Evolutionary conservation across 2,888 invertebrate genomes (phyloP), one percentile per base, ranked within the genome.

Genomic region (Megamerina dolium): DNA sequence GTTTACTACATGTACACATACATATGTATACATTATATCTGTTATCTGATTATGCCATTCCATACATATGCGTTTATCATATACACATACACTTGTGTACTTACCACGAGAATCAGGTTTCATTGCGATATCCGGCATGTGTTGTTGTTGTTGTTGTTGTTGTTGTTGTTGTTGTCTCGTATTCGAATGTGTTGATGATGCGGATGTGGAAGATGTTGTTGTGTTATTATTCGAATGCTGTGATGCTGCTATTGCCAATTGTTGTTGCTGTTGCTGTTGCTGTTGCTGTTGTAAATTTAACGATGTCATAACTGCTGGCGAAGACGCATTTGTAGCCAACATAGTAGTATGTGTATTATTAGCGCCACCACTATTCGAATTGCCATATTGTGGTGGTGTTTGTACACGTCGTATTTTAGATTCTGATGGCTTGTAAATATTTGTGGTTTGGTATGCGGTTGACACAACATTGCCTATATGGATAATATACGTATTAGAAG

Each of bases 361-460:
- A 32, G 45, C 39, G 49, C 45, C 45, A 16, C 45, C 36, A 37
- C 46, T 40, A 26, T 10, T 47, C 45, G 14, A 50, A 45, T 19
- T 45, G 45, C 48, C 44, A 35, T 53, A 50, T 53, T 59, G 57
- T 44, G 64, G 58, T 21, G 65, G 55, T 39, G 63, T 59, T 50
- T 70, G 64, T 5, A 61, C 58, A 40, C 71, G 62, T 37, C 71
- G 60, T 46, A 68, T 64, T 59, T 71, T 71, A 13, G 69, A 58
- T 53, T 70, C 70, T 49, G 67, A 59, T 34, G 69, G 63, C 53
- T 71, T 70, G 51, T 65, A 70, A 49, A 66, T 57, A 48, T 59
- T 63, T 54, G 57, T 60, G 39, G 61, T 56, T 56, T 61, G 63
- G 60, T 64, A 63, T 58, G 63, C 60, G 48, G 56, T 59, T 53